Conservation (phyloP, 2,888 invertebrate species). For the Nomada fucata region DNA sequence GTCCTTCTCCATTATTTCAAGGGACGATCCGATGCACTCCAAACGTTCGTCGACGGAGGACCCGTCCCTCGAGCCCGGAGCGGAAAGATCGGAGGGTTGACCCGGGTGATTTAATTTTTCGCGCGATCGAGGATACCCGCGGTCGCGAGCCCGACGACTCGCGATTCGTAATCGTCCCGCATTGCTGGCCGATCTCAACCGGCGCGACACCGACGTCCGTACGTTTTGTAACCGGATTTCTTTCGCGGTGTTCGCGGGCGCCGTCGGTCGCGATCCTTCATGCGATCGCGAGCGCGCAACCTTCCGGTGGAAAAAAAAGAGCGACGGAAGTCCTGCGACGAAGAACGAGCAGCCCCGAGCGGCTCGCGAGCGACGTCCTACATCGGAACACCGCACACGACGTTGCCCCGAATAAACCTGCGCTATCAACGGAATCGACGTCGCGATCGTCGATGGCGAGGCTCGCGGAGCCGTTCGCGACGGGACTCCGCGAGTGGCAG, state of each 20-base stretch:
- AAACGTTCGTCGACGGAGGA: slow-evolving; percentile 19
- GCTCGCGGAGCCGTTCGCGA: not conserved
- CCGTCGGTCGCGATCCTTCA: slow-evolving; percentile 30
- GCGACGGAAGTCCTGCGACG: slow-evolving; percentile 19
- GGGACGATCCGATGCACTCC: slow-evolving; percentile 32
- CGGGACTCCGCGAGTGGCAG: slow-evolving; percentile 64
- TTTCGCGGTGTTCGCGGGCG: slow-evolving; percentile 10
- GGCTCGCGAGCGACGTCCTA: no score
- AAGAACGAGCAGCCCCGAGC: slow-evolving; percentile 8
- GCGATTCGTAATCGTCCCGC: slow-evolving; percentile 51
- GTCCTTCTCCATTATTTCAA: not conserved
- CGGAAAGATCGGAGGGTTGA: slow-evolving; percentile 25
- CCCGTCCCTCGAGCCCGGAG: slow-evolving; percentile 31
- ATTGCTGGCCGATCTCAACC: slow-evolving; percentile 60
- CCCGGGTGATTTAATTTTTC: slow-evolving; percentile 56
- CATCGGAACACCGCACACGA: not conserved
- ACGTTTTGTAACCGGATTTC: slow-evolving; percentile 16
- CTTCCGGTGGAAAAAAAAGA: slow-evolving; percentile 25
- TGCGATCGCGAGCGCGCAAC: not conserved
- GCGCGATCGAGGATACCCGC: slow-evolving; percentile 23
- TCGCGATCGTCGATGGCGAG: not conserved
- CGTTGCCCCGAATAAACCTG: slow-evolving; percentile 4
- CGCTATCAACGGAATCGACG: slow-evolving; percentile 7
- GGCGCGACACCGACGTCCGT: slow-evolving; percentile 16
- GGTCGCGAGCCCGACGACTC: slow-evolving; percentile 38